Base-by-base conservation (phyloP, 2,113 vertebrate genomes). In the Microcebus jonahi region DNA sequence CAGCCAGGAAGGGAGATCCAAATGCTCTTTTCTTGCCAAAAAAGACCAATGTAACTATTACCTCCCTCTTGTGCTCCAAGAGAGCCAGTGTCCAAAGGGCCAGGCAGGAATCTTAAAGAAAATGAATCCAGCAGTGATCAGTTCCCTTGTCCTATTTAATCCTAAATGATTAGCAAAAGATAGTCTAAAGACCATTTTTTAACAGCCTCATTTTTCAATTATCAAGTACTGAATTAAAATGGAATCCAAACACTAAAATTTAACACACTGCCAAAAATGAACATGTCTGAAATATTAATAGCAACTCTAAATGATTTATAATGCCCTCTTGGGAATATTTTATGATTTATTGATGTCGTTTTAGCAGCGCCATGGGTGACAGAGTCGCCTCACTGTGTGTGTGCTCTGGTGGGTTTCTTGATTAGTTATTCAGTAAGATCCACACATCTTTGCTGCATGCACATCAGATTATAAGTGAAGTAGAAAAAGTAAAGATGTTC, bases 331-430 rank as follows among this genome's bases (percentile, higher is more conserved):
- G 94, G 97, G 96, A 36, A 50, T 96, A 84, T 92, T 93, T 97
- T 91, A 97, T 98, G 96, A 98, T 97, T 98, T 98, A 97, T 96
- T 96, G 92, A 98, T 97, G 96, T 88, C 96, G 77, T 96, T 97
- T 97, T 96, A 96, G 96, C 65, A 70, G 92, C 95, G 88, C 90
- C 84, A 8, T 95, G 94, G 96, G 96, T 96, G 90, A 94, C 59
- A 95, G 91, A 91, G 86, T 96, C 94, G 90, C 95, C 83, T 95
- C 84, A 3, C 79, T 27, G 39, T 95, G 59, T 93, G 61, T 90
- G 95, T 71, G 90, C 79, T 95, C 75, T 59, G 57, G n/a, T 93
- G 94, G 82, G 48, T 93, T 93, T 95, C 96, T 71, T 59, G 90
- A 79, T 57, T 94, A 63, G 23, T 85, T 91, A 71, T 48, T 89